Conservation (phyloP, 2,113 vertebrate genomes). For the Podarcis raffonei region DNA sequence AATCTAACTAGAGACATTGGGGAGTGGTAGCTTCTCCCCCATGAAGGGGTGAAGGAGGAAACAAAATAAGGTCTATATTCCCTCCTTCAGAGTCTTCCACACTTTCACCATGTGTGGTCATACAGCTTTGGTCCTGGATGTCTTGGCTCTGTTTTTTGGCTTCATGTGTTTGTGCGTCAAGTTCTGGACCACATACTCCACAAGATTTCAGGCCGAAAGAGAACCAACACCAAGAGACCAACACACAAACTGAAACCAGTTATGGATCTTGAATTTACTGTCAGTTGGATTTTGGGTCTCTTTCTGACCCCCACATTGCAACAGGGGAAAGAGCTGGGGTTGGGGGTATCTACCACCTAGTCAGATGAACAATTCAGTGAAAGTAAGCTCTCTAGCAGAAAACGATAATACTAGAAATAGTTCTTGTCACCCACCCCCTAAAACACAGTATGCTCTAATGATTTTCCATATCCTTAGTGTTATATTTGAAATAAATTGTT, state of each 20-base stretch:
- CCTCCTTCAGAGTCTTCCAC: background rate
- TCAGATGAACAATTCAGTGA: too few relatives aligned
- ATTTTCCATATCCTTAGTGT: too few relatives aligned
- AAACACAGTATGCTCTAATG: background rate
- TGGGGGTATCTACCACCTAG: background rate
- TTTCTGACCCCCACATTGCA: background rate
- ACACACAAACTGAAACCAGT: too few relatives aligned
- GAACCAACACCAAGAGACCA: background rate
- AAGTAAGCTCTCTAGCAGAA: too few relatives aligned
- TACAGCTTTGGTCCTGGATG: too few relatives aligned
- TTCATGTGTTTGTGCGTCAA: background rate
- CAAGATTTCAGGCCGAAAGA: background rate
- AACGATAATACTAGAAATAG: background rate
- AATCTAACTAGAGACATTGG: background rate
- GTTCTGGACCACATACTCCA: background rate
- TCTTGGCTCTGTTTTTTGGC: background rate
- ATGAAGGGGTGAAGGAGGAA: background rate
- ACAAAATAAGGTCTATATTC: background rate
- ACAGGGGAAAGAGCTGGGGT: background rate
- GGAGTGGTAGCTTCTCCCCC: background rate
- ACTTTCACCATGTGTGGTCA: background rate
- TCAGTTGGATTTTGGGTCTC: background rate
- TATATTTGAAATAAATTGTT: too few relatives aligned
- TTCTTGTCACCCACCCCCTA: background rate
- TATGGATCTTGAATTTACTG: background rate